Evolutionary conservation across 2,888 invertebrate species (phyloP), one percentile per base, ranked within the genome.

Genomic region (Patella depressa): DNA sequence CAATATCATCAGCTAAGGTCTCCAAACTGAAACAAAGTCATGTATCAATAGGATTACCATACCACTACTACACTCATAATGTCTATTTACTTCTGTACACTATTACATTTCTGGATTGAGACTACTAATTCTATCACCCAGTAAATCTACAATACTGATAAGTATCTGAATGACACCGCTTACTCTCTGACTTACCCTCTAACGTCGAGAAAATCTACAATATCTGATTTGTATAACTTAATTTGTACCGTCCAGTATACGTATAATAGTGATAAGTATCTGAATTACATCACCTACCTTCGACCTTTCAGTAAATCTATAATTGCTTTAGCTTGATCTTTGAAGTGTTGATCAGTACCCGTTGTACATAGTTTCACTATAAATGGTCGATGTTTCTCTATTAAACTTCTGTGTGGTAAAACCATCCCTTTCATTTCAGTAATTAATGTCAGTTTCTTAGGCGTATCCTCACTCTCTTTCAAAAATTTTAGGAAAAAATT

Each of bases 291-390:
- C n/a, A 71, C 78, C 69, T 71, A 88, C 89, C 85, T 87, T 80
- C 83, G 84, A 7, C 88, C 89, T 69, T 88, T 88, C 29, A 89
- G 84, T 73, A 88, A 79, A 53, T 87, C 85, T 9, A 89, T 76
- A 14, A 88, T 73, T 45, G 80, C 71, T 45, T 83, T 77, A 70
- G 81, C 82, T 12, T 76, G 71, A n/a, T 86, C 83, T 53, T 81
- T 83, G n/a, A 84, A 72, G n/a, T 81, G 76, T 4, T 83, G 80
- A 55, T 83, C 77, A 11, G 76, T 75, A 12, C 82, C 77, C 19
- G 77, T 75, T 1, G 93, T 9, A 91, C 90, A n/a, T 11, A 65
- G 14, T 24, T 24, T 65, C 12, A 0, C 65, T 12, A 65, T 15
- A 24, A 65, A 65, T 78, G 65, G 3, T 65, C 24, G 11, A 65